Base-by-base conservation (phyloP, 2,888 invertebrate species). In the Cryptosula pallasiana region DNA sequence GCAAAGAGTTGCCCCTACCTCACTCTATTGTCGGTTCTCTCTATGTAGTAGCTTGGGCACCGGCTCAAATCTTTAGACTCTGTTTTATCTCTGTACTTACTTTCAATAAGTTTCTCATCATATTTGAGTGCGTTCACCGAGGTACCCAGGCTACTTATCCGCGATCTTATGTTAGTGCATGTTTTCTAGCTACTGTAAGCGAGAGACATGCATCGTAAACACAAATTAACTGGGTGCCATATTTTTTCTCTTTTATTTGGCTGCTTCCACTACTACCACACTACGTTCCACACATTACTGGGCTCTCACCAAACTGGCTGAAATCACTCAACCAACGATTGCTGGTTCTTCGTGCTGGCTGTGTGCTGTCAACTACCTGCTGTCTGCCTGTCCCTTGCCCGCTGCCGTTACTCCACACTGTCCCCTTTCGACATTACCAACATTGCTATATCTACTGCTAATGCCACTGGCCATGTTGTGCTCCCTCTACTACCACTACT, bases 191-290 rank as follows among this genome's bases (percentile, higher is more conserved):
- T 63, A 63, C 27, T 63, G 20, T 63, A 16, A 32, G 9, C 29
- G 32, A 13, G 16, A 20, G 9, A 32, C 63, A 29, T 63, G 63
- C 63, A 63, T 63, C 63, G 27, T 63, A 27, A 63, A 34, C 63
- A 3, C 63, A 34, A 63, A 5, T 63, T 63, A 63, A 63, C 63
- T 63, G 63, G 63, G 63, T 63, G 63, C 63, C 63, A 27, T 63
- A 63, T 63, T 63, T 63, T 57, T 63, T 63, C 27, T 27, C 27
- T 27, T 63, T 63, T 63, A 63, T 63, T 63, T 63, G 63, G 63
- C 63, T 34, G 63, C 63, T 63, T 63, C 63, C 63, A 32, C 63
- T 32, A 63, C 63, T 63, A 63, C 63, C 63, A 63, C 63, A 63
- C 63, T 29, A 45, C 45, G 45, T 45, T 13, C 45, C 45, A 45